These are phyloP conservation scores for Sylvia atricapilla DNA, from an alignment of 2,113 vertebrate species.

Conservation along the genomic window DNA sequence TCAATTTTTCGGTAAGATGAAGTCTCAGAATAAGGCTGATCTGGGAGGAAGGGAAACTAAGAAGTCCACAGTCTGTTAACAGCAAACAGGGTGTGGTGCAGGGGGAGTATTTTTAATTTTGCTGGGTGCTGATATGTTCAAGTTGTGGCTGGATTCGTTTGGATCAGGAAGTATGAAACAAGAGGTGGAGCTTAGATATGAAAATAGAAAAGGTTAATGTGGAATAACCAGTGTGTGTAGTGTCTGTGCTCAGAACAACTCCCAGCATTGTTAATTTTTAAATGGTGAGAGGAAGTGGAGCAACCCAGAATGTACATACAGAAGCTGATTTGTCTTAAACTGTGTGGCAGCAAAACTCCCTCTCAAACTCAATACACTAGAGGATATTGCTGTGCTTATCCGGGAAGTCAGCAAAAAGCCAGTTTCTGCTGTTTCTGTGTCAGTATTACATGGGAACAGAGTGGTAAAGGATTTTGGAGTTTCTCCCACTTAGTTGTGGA, in stretches of 20 bases:
- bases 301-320: not conserved
- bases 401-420: not conserved
- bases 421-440: not conserved
- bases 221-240: not conserved
- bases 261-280: not conserved
- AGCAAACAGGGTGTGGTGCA: rapidly evolving
- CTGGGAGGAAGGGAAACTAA: not conserved
- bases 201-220: not conserved
- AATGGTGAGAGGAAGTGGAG: not conserved
- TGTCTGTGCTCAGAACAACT: not conserved
- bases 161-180: not conserved
- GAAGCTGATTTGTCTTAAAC: not conserved
- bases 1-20: not conserved
- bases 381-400: not conserved
- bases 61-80: not conserved
- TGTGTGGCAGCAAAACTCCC: rapidly evolving
- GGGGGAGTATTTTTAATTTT: not conserved
- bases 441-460: not conserved
- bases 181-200: not conserved
- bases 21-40: not conserved
- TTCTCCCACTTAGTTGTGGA: not conserved
- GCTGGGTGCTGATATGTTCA: not conserved
- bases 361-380: not conserved
- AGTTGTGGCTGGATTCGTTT: not conserved
- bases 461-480: not conserved